A percentile compares a stretch with the other conserved stretches of the same genome.
Evolutionary conservation across 2,888 invertebrate species (phyloP).

Genomic region (Nemurella pictetii): DNA sequence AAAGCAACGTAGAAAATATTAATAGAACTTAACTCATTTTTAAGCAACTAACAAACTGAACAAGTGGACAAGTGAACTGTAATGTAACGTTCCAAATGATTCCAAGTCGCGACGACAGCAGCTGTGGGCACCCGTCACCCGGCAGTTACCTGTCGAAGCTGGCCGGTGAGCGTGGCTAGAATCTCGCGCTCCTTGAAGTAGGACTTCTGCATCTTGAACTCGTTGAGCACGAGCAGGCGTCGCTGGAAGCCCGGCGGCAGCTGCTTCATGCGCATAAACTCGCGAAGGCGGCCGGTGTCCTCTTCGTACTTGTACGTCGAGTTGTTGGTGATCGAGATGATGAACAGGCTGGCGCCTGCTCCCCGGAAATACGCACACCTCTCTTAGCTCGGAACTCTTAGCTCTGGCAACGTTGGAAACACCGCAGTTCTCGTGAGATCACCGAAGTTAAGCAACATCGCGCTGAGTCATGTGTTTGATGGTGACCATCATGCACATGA

Average conservation of each 20-base stretch:
- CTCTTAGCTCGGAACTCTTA: too few relatives aligned
- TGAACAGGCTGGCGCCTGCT: background rate
- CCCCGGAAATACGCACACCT: too few relatives aligned
- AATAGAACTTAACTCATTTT: too few relatives aligned
- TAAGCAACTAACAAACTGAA: too few relatives aligned
- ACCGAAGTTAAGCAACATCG: too few relatives aligned
- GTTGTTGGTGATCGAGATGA: background rate
- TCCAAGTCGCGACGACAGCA: background rate
- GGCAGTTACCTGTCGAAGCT: conserved; percentile 9
- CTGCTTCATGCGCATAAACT: background rate
- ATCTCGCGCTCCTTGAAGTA: conserved; percentile 14
- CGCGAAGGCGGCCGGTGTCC: background rate
- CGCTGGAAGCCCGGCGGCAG: conserved; percentile 1
- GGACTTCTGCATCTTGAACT: background rate
- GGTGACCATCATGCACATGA: too few relatives aligned
- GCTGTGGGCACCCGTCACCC: background rate
- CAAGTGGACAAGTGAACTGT: too few relatives aligned
- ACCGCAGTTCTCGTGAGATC: too few relatives aligned
- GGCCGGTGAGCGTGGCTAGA: background rate
- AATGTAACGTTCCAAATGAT: too few relatives aligned
- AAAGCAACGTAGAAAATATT: too few relatives aligned
- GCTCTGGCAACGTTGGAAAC: too few relatives aligned
- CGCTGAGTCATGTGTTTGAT: too few relatives aligned
- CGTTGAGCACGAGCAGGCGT: background rate
- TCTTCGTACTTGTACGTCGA: conserved; percentile 4